phyloP scores from a whole-genome alignment of 2,797 vertebrate genomes.

The Tarsius wallacei region DNA sequence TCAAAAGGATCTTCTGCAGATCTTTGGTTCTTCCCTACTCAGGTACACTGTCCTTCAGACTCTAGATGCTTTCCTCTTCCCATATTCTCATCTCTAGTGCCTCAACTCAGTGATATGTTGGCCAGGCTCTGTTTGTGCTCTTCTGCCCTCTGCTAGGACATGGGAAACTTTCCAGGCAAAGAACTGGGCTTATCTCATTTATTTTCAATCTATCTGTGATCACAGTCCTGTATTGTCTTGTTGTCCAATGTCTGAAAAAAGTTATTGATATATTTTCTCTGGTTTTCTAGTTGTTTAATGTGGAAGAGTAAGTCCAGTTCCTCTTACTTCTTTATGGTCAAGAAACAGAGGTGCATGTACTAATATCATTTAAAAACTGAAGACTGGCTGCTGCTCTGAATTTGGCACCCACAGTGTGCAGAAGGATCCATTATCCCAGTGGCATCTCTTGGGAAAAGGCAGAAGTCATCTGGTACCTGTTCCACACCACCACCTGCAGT shows the following conservation, averaged over 20 bases:
- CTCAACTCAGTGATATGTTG: neutral
- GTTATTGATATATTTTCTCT: neutral
- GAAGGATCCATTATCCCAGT: too few species aligned
- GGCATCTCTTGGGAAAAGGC: too few species aligned
- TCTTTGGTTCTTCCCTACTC: neutral
- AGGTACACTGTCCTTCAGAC: neutral
- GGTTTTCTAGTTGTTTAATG: neutral
- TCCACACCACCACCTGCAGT: too few species aligned
- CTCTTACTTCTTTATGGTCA: neutral
- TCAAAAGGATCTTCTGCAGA: neutral
- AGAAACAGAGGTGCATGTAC: neutral
- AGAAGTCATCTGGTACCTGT: too few species aligned
- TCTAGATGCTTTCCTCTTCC: neutral
- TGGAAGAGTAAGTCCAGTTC: neutral
- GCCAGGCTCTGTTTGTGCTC: neutral
- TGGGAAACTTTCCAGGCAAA: neutral
- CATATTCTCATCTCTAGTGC: neutral
- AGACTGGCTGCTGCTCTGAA: neutral
- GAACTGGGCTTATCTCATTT: neutral
- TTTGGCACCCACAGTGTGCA: too few species aligned
- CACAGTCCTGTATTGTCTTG: neutral
- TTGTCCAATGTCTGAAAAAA: neutral
- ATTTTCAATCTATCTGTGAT: neutral
- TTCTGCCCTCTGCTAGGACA: neutral
- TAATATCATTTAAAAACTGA: neutral